Percentiles rank a stretch among this genome's conserved stretches.
phyloP scores from a whole-genome alignment of 2,888 invertebrate species.

The Seira sanloemensis region DNA sequence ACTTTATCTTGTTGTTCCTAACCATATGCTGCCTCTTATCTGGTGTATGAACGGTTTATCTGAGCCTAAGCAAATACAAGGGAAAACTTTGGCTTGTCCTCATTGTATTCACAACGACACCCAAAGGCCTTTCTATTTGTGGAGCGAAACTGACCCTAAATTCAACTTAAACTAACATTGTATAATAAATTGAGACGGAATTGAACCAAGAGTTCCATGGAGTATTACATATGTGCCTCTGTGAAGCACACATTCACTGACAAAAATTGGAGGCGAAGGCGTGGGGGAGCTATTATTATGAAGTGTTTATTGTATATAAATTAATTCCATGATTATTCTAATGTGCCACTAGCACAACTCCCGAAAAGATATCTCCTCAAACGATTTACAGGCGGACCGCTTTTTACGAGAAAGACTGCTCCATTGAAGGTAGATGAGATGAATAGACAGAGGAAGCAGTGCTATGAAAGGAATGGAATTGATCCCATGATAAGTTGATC shows the following conservation, averaged over 20 bases:
- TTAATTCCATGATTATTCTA: constrained; percentile 53
- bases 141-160: constrained; percentile 1
- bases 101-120: constrained; percentile 13
- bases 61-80: neutral
- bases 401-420: neutral
- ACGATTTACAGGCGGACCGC: neutral
- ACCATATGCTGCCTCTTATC: constrained; percentile 10
- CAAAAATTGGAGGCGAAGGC: constrained; percentile 27
- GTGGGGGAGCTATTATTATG: constrained; percentile 52
- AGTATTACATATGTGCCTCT: too few relatives aligned
- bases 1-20: neutral
- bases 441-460: constrained; percentile 12
- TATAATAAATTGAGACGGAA: neutral
- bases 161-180: neutral
- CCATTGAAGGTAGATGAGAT: neutral
- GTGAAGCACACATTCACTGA: too few relatives aligned
- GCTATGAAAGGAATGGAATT: neutral
- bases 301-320: constrained; percentile 64
- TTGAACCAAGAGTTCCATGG: neutral
- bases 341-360: constrained; percentile 34
- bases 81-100: constrained; percentile 1
- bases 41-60: constrained; percentile 7
- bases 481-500: constrained; percentile 9
- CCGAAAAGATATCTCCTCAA: neutral
- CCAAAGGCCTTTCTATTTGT: constrained; percentile 12